Percentiles rank a stretch among this genome's conserved stretches.
These are phyloP conservation scores for Platichthys stellatus DNA, from an alignment of 2,113 vertebrate species.

Conservation along the genomic window DNA sequence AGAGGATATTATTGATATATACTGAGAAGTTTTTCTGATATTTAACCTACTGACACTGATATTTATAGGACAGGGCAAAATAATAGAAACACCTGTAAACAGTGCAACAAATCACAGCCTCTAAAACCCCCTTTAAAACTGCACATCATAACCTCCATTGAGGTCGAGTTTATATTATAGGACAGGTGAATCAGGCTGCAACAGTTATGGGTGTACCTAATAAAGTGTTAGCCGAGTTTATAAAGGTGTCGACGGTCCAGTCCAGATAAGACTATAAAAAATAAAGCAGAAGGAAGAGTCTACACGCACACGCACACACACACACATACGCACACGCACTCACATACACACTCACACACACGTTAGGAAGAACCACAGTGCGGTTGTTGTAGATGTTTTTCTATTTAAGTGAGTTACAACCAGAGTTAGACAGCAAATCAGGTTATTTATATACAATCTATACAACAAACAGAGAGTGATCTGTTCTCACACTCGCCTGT, in stretches of 20 bases:
- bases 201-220: not conserved
- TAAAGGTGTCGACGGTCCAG: not conserved
- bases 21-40: no score
- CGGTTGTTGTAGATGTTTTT: not conserved
- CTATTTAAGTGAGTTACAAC: not conserved
- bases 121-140: no score
- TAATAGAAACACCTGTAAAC: no score
- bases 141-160: no score
- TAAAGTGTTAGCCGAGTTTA: not conserved
- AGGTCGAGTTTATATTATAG: not conserved
- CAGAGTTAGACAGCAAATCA: not conserved
- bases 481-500: not conserved
- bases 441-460: not conserved
- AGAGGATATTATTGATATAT: no score
- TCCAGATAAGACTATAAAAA: not conserved
- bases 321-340: not conserved
- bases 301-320: not conserved
- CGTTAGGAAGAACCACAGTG: not conserved
- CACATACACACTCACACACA: not conserved
- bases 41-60: no score
- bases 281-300: not conserved
- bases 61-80: no score
- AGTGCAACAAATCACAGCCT: no score
- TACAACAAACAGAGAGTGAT: not conserved
- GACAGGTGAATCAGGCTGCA: not conserved